Base-by-base conservation (phyloP, 2,797 vertebrate species). In the Mastacembelus armatus region DNA sequence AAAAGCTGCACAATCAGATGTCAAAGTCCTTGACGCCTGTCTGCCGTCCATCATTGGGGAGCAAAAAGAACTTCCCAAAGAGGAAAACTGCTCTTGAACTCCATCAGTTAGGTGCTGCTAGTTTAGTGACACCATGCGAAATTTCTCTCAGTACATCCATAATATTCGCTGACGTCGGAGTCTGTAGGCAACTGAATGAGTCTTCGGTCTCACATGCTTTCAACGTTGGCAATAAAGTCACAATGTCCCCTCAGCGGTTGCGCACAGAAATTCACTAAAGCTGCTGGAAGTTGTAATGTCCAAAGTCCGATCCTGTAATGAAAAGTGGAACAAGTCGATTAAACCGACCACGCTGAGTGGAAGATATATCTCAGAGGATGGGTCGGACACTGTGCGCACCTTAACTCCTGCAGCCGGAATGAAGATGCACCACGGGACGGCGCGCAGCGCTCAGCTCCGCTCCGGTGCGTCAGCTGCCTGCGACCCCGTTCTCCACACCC, bases 381-480 rank as follows among this genome's bases (percentile, higher is more conserved):
- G 55, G 35, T 30, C 47, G 14, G 66, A 47, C 24, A 18, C 12
- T 32, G 63, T 18, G 84, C 66, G 70, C 85, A 85, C 80, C 75
- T 84, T 85, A 79, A 58, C 81, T 70, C 62, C 62, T 39, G 45
- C 18, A 66, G 76, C 33, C 73, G 10, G 63, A 87, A 61, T 85
- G 82, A 87, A 86, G 91, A 91, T 91, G 91, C 90, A 74, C 81
- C 66, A 30, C 9, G 51, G 63, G 38, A 57, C 57, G 38, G 66
- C n/a, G n/a, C n/a, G 36, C 73, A 4, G 70, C 56, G 45, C 74
- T 71, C 39, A 27, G 54, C 77, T 71, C 39, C 27, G 54, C 76
- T 74, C 61, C 51, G 38, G 81, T 43, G 87, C 77, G 76, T 88
- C 85, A 90, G 86, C 83, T 86, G 85, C 84, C 83, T 63, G 73